phyloP scores from a whole-genome alignment of 2,113 vertebrate genomes.

The Larimichthys polyactis region DNA sequence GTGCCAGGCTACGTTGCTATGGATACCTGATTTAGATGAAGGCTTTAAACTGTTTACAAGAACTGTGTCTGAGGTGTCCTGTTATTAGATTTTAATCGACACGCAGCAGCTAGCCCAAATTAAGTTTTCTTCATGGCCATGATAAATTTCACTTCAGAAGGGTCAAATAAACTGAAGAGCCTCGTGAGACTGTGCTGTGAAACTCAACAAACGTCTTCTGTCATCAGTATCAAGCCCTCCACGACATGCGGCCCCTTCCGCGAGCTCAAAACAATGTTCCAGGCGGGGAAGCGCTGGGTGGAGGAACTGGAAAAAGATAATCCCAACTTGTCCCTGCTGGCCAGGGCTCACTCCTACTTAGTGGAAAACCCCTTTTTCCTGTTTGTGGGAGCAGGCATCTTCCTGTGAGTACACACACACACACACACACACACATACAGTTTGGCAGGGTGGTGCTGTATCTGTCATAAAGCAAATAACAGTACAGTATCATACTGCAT shows the following conservation, averaged over 20 bases:
- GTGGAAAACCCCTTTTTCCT: conserved; percentile 89
- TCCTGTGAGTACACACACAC: conserved; percentile 86
- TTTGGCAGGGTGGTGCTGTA: not conserved
- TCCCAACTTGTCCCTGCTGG: conserved; percentile 83
- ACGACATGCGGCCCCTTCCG: conserved; percentile 90
- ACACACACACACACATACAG: too few relatives aligned
- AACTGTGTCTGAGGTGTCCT: not conserved
- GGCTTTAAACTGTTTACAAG: not conserved
- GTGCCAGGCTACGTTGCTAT: not conserved
- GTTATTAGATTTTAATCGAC: not conserved
- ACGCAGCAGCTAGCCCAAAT: not conserved
- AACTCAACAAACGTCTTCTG: not conserved
- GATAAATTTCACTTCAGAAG: not conserved
- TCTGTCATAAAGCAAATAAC: not conserved
- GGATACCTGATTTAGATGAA: not conserved
- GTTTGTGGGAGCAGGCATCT: conserved; percentile 83
- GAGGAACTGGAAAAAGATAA: conserved; percentile 79
- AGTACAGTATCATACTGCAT: not conserved
- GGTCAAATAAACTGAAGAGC: not conserved
- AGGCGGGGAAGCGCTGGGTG: conserved; percentile 87
- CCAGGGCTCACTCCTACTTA: conserved; percentile 83
- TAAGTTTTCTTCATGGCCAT: not conserved
- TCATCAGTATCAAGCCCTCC: conserved; percentile 88
- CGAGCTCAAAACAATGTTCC: conserved; percentile 85
- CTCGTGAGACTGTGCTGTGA: not conserved